These are phyloP conservation scores for Peromyscus leucopus DNA, from an alignment of 2,113 vertebrate genomes.

Conservation along the genomic window DNA sequence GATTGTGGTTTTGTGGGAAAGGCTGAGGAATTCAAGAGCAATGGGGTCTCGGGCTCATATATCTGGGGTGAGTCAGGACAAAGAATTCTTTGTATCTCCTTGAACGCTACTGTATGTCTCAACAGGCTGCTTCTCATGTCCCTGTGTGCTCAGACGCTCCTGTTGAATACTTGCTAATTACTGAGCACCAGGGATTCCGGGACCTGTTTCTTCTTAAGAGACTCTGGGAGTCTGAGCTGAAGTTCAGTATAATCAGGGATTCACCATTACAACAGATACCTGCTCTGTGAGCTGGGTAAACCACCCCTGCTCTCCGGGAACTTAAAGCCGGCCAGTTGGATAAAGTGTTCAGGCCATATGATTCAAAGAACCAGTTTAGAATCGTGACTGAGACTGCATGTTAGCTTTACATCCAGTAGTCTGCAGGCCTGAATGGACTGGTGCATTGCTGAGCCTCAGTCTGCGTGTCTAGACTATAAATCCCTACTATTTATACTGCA, in stretches of 20 bases:
- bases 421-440: background rate
- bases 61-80: background rate
- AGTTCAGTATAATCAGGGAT: background rate
- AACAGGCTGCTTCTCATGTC: background rate
- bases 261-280: background rate
- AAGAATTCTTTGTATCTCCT: background rate
- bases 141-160: background rate
- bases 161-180: background rate
- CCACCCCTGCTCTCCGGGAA: background rate
- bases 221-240: background rate
- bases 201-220: background rate
- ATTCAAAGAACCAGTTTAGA: background rate
- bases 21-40: background rate
- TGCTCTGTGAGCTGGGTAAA: background rate
- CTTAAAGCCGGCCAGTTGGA: background rate
- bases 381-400: background rate
- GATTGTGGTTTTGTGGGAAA: background rate
- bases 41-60: background rate
- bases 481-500: background rate
- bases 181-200: background rate
- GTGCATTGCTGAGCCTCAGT: background rate
- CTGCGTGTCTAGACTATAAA: background rate
- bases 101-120: background rate
- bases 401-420: background rate
- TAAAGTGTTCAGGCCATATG: background rate